Evolutionary conservation across 1,140 invertebrate genomes (phyloP), one percentile per base, ranked within the genome.

Genomic region (Agrypnia vestita): DNA sequence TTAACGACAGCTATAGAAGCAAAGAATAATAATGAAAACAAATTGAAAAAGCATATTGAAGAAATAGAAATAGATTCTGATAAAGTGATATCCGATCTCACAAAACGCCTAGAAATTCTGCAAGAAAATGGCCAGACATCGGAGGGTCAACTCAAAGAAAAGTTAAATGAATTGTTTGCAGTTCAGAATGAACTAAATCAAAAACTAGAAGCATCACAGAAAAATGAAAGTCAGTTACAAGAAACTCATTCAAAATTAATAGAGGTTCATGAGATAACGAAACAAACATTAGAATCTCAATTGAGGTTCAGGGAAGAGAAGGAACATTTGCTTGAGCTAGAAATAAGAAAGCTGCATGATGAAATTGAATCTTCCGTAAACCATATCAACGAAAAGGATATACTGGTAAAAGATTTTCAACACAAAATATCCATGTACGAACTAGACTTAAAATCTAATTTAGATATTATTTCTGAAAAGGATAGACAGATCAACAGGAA

Each of bases 131-230:
- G 88, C 7, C 86, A 86, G 67, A 86, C 86, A 51, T 89, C 88
- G 53, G 87, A 89, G 85, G 85, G 87, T 9, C 89, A 88, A 81
- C 80, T 89, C 56, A 89, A 89, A 84, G 87, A 89, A 84, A 89
- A 89, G 79, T 87, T 89, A 56, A 87, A 89, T 75, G 87, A 89
- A 84, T 78, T 89, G 17, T 87, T 88, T 21, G 87, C 88, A 84
- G 87, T 87, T 4, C 87, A 89, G 82, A 90, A 90, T 82, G 87
- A 89, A 73, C 84, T 90, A 64, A 89, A 88, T 83, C 87, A 89
- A 80, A 89, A 89, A 86, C 79, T 90, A 21, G 89, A 90, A 85
- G 86, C 87, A 84, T 86, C 89, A 15, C 85, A 87, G 81, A 87
- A 87, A 84, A 86, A 88, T 75, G 88, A 89, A 84, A 86, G 87